These are phyloP conservation scores for Bubalus kerabau DNA, from an alignment of 2,113 vertebrate species.

Conservation along the genomic window DNA sequence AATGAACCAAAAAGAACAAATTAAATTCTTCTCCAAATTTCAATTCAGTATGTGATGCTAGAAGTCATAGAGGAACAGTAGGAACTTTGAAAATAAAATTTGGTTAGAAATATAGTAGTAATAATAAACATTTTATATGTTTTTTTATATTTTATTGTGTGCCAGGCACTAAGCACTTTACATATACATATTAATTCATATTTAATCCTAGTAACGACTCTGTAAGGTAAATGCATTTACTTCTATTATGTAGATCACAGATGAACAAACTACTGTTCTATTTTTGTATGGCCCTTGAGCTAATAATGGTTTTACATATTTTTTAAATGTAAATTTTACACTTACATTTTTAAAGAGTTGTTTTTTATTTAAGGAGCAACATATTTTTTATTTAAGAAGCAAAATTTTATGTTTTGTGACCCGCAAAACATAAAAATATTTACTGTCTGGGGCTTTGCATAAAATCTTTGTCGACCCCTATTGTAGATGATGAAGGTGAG, in stretches of 20 bases:
- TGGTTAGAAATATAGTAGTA: neutral
- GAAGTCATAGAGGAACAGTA: neutral
- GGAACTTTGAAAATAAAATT: neutral
- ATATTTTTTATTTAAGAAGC: neutral
- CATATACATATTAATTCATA: neutral
- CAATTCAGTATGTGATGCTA: neutral
- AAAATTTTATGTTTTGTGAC: neutral
- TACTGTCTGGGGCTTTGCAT: neutral
- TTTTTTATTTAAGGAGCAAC: neutral
- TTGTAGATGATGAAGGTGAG: neutral
- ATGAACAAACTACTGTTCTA: neutral
- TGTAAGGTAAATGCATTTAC: neutral
- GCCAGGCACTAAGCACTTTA: neutral
- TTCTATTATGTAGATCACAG: neutral
- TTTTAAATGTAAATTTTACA: neutral
- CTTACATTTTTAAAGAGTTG: neutral
- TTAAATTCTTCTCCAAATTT: neutral
- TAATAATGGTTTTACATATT: neutral
- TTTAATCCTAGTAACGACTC: neutral
- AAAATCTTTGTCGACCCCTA: neutral
- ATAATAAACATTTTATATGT: neutral
- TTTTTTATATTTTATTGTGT: neutral
- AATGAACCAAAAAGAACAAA: neutral
- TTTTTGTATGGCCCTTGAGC: neutral
- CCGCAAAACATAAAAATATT: neutral